Percentiles rank a stretch among this genome's conserved stretches.
These are phyloP conservation scores for Enteromius treurensis DNA, from an alignment of 2,797 vertebrate genomes.

Conservation along the genomic window DNA sequence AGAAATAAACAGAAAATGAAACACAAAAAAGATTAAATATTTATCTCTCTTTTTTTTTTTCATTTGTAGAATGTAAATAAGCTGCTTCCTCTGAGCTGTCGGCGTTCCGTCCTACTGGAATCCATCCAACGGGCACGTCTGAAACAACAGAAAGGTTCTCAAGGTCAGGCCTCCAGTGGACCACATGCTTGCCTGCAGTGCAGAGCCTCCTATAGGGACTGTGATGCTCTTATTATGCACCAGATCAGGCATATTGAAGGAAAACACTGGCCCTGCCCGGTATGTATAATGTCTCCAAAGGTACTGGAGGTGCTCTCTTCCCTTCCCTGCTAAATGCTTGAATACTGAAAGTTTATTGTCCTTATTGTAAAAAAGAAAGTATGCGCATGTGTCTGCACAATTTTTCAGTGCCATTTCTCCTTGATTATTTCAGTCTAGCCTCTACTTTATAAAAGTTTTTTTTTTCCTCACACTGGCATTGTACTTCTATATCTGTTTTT, in stretches of 20 bases:
- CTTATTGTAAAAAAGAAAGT: neutral
- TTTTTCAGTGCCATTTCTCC: neutral
- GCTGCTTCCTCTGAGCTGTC: constrained; percentile 62
- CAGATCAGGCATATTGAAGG: constrained; percentile 80
- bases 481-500: neutral
- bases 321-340: neutral
- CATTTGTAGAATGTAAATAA: constrained; percentile 65
- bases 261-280: constrained; percentile 85
- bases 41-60: constrained; percentile 1
- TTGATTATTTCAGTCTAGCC: neutral
- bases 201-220: constrained; percentile 75
- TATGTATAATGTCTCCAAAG: constrained; percentile 60
- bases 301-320: neutral
- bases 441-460: neutral
- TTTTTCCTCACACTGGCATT: neutral
- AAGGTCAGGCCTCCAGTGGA: constrained; percentile 71
- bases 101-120: constrained; percentile 68
- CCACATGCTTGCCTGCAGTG: constrained; percentile 79
- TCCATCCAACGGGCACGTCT: constrained; percentile 69
- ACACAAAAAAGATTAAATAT: neutral
- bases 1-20: neutral
- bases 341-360: neutral
- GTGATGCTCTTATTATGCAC: constrained; percentile 82
- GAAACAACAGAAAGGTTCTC: constrained; percentile 74
- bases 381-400: neutral